Evolutionary conservation across 1,140 invertebrate species (phyloP), one percentile per base, ranked within the genome.

Genomic region (Drosophila willistoni): DNA sequence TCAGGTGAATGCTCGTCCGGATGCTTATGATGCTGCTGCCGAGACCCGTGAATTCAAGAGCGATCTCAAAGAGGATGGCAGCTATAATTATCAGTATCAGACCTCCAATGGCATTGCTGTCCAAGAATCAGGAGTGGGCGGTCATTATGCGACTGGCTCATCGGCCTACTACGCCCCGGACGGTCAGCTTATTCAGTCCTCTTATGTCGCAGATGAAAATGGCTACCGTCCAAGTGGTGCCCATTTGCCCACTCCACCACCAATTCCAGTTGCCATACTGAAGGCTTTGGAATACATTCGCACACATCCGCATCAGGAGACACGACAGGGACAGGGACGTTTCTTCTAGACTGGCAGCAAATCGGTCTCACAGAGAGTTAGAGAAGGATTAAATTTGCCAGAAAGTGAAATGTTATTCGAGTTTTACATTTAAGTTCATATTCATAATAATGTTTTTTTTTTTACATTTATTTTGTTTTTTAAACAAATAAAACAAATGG

Each of bases 141-240:
- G 87, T 9, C 78, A 87, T 36, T 86, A 90, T 78, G 91, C 91
- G 7, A 89, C 73, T 33, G 91, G 91, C 12, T 90, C 84, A 0
- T 77, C 78, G 0, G 79, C 84, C 7, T 91, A 91, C 68, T 91
- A 91, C 34, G 93, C 77, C 41, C 89, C 90, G 68, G 92, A 93
- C 79, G 93, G 93, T 22, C 84, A 92, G 74, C 90, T 90, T 1
- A 92, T 93, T 34, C 84, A 92, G 29, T 74, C 94, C 7, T 92
- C 92, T 7, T 97, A 97, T 93, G 94, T 95, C 1, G 96, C 96
- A 12, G 96, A 97, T 79, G 95, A 96, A 79, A 95, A 95, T 65
- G 96, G 96, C 25, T 97, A 96, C 93, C 95, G 94, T 66, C 95
- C 96, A 1, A 91, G 94, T 63, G 96, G 96, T 25, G 94, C 94